Conservation (phyloP, 2,797 vertebrate species). For the Sebastes trivittatus region DNA sequence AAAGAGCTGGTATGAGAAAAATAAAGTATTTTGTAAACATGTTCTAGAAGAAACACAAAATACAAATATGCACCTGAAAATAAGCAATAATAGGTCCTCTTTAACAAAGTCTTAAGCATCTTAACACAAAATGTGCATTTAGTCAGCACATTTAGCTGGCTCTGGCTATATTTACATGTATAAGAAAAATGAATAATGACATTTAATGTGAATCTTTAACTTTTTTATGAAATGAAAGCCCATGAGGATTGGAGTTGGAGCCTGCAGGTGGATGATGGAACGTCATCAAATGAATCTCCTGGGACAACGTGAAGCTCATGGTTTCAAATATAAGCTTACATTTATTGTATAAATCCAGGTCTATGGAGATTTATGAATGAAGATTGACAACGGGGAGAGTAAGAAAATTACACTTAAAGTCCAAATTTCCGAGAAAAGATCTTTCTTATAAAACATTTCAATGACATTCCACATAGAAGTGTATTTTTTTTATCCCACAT, state of each 20-base stretch:
- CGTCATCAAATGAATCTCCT: not conserved
- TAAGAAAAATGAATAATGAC: not conserved
- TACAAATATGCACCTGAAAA: too few relatives aligned
- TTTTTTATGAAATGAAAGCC: not conserved
- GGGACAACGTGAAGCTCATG: not conserved
- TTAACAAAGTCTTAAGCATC: not conserved
- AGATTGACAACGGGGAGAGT: not conserved
- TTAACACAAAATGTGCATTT: not conserved
- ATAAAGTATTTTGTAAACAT: too few relatives aligned
- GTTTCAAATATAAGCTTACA: not conserved
- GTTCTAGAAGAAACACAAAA: too few relatives aligned
- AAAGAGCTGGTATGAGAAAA: too few relatives aligned
- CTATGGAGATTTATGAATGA: not conserved
- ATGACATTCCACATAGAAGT: not conserved
- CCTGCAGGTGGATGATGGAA: conserved; percentile 9
- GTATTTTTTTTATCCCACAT: not conserved
- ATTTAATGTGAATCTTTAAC: not conserved
- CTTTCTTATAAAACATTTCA: not conserved
- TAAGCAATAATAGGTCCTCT: too few relatives aligned
- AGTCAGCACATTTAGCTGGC: conserved; percentile 16
- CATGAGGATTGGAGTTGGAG: not conserved
- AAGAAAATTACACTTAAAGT: not conserved
- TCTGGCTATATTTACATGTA: not conserved
- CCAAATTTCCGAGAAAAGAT: not conserved
- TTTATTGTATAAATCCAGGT: not conserved